Percentiles rank a stretch among this genome's conserved stretches.
phyloP scores from a whole-genome alignment of 2,888 invertebrate species.

The Coleophora flavipennella region DNA sequence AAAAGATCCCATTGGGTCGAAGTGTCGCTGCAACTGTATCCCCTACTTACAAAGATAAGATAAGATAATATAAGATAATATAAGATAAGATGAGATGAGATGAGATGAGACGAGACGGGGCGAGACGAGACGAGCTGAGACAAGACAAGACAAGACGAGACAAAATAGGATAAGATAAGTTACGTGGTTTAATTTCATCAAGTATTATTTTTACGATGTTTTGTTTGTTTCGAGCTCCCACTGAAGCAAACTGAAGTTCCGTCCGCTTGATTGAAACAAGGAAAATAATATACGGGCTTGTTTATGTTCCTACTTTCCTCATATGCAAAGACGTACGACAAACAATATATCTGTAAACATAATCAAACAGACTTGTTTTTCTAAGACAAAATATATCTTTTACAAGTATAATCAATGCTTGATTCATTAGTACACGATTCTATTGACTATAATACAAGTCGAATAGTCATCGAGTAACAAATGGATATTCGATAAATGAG shows the following conservation, averaged over 20 bases:
- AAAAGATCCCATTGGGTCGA: too few species aligned
- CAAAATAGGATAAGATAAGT: too few species aligned
- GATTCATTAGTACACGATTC: slow-evolving; percentile 23
- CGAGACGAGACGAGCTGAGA: too few species aligned
- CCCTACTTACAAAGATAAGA: too few species aligned
- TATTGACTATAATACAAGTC: slow-evolving; percentile 24
- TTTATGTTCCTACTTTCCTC: slow-evolving; percentile 14
- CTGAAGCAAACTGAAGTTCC: slow-evolving; percentile 25
- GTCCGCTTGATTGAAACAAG: slow-evolving; percentile 34
- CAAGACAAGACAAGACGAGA: too few species aligned
- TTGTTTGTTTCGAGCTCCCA: slow-evolving; percentile 35
- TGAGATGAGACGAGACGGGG: too few species aligned
- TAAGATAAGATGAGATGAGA: too few species aligned
- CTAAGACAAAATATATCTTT: slow-evolving; percentile 11
- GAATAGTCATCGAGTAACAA: slow-evolving; percentile 44
- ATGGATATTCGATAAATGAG: slow-evolving; percentile 54
- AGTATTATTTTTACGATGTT: slow-evolving; percentile 32
- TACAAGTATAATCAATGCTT: slow-evolving; percentile 17
- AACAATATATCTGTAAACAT: slow-evolving; percentile 6
- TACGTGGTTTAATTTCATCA: slow-evolving; percentile 13
- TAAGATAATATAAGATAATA: too few species aligned
- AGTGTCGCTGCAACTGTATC: too few species aligned
- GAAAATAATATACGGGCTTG: slow-evolving; percentile 22
- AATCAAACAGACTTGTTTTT: neutral
- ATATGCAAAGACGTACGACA: slow-evolving; percentile 6